Evolutionary conservation across 37 sponge, comb jelly and placozoan species (phyloP), one percentile per base, ranked within the genome.

Genomic region (Corticium candelabrum): DNA sequence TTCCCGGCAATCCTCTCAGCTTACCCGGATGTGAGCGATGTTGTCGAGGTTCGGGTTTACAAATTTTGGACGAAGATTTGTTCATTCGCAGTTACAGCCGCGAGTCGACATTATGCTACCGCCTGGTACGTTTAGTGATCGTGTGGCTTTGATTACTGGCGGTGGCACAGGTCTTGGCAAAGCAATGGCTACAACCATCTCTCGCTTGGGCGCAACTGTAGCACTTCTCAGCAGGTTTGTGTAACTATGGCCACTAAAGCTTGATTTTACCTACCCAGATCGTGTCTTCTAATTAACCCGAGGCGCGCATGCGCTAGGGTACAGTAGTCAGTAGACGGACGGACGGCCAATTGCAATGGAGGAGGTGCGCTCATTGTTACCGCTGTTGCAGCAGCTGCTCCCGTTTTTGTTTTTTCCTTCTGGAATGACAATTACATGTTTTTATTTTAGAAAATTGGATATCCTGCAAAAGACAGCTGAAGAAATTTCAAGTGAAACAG

Each of bases 131-230:
- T 92, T 95, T 38, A 40, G 76, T 21, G 88, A 81, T 0, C 88
- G 84, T 70, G 76, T 79, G 33, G 96, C 96, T 35, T 85, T 97
- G 74, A 74, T 97, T 3, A 95, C 96, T 0, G 84, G 84, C 37
- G 97, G 97, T 31, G 99, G 95, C 32, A 70, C 73, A 7, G 99
- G 99, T 34, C 81, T 97, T 76, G 99, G 99, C 0, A 91, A 82
- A 74, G 99, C 84, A 3, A 87, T 97, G 67, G 82, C 86, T 0
- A 62, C 81, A 68, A 81, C 76, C 68, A 39, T 97, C 37, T 91
- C 94, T 15, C 27, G 40, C 7, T 81, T 93, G 7, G 98, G 98
- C 37, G 98, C 94, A 35, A 78, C 39, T 37, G 98, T 97, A 30
- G 87, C 79, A 37, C 93, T 97, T 43, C 57, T 82, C 1, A 97